A percentile compares a stretch with the other conserved stretches of the same genome.
Conservation (phyloP, 2,797 vertebrate genomes). For the Todus mexicanus region DNA sequence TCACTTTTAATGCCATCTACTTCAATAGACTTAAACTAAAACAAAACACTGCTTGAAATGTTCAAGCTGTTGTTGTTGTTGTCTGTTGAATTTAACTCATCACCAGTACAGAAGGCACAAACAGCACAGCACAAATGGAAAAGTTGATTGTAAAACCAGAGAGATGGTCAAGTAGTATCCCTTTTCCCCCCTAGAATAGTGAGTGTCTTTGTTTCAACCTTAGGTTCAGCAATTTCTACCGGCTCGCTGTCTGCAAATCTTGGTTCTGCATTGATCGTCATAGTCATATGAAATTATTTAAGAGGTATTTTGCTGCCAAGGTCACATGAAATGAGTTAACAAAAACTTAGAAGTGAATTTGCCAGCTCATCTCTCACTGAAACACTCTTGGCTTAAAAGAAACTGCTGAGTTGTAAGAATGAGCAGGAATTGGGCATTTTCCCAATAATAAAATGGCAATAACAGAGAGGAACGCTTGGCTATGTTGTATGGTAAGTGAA, state of each 20-base stretch:
- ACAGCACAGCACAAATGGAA: conserved; percentile 44
- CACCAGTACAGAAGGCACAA: not conserved
- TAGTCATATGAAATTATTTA: conserved; percentile 54
- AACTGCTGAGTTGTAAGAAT: conserved; percentile 35
- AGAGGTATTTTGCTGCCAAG: conserved; percentile 6
- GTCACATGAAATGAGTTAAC: conserved; percentile 48
- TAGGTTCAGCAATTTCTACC: conserved; percentile 3
- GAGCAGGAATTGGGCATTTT: conserved; percentile 12
- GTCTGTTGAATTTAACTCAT: conserved; percentile 46
- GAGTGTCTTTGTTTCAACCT: conserved; percentile 16
- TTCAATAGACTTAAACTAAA: conserved; percentile 18
- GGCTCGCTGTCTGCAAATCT: conserved; percentile 10
- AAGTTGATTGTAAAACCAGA: conserved; percentile 63
- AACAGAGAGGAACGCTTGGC: conserved; percentile 39
- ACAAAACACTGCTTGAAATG: conserved; percentile 10
- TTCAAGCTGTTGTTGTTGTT: conserved; percentile 37
- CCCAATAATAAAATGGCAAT: conserved; percentile 31
- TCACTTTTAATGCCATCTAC: not conserved
- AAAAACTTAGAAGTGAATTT: not conserved
- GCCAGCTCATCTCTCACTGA: conserved; percentile 8
- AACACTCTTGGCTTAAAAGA: conserved; percentile 32
- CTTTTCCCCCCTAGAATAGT: not conserved
- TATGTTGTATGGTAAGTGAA: not conserved
- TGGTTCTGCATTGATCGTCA: not conserved
- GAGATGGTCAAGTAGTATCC: not conserved